Evolutionary conservation across 2,888 invertebrate species (phyloP).

Genomic region (Ctenicera cuprea): DNA sequence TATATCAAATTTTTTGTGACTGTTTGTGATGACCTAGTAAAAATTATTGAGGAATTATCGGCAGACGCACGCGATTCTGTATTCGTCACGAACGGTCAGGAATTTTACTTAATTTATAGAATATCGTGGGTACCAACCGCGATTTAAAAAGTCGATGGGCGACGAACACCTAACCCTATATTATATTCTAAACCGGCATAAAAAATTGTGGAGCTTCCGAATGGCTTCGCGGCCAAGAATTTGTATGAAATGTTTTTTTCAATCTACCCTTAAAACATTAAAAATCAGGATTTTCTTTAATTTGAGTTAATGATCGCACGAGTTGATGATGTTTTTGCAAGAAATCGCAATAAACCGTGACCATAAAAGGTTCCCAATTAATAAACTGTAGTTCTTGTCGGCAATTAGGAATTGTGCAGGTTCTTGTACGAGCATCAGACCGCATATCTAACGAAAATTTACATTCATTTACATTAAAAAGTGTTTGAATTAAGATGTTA

Average conservation of each 20-base stretch:
- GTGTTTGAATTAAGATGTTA: slow-evolving; percentile 65
- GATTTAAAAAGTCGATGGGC: slow-evolving; percentile 47
- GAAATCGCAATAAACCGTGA: slow-evolving; percentile 46
- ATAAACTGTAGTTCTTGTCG: slow-evolving; percentile 59
- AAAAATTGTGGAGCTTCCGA: slow-evolving; percentile 47
- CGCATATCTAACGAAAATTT: slow-evolving; percentile 67
- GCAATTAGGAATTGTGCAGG: slow-evolving; percentile 67
- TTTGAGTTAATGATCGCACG: slow-evolving; percentile 37
- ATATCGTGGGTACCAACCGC: slow-evolving; percentile 59
- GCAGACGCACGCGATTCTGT: slow-evolving; percentile 66
- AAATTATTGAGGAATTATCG: slow-evolving; percentile 68
- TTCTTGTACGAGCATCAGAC: slow-evolving; percentile 62
- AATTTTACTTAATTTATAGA: slow-evolving; percentile 64
- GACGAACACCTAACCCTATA: slow-evolving; percentile 58
- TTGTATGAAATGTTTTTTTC: too few relatives aligned
- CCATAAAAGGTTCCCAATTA: slow-evolving; percentile 56
- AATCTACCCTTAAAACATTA: slow-evolving; percentile 7
- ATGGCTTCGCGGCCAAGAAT: slow-evolving; percentile 10
- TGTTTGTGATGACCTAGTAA: slow-evolving; percentile 67
- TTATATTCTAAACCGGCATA: slow-evolving; percentile 48
- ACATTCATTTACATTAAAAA: slow-evolving; percentile 69
- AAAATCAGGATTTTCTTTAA: slow-evolving; percentile 22
- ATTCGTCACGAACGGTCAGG: slow-evolving; percentile 65
- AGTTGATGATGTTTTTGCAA: slow-evolving; percentile 38
- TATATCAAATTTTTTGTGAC: slow-evolving; percentile 60